phyloP scores from a whole-genome alignment of 2,113 vertebrate genomes.

The Seriola quinqueradiata region DNA sequence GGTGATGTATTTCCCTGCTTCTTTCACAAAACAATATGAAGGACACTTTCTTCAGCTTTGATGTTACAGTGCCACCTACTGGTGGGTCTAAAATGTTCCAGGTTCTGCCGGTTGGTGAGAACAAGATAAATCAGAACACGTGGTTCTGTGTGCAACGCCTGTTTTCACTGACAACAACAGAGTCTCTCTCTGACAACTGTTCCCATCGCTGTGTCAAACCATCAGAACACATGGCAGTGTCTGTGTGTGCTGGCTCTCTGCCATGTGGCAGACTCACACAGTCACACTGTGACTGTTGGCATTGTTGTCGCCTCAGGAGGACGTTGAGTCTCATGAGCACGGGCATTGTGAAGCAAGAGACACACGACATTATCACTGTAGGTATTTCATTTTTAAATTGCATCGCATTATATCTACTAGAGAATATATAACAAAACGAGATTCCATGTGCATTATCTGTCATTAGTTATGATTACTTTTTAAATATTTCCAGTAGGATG shows the following conservation, averaged over 20 bases:
- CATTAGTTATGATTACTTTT: background rate
- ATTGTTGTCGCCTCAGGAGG: conserved; percentile 43
- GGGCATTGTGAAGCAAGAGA: conserved; percentile 31
- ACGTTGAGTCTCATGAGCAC: conserved; percentile 32
- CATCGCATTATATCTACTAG: background rate
- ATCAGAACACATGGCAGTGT: conserved; percentile 33
- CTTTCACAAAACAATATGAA: background rate
- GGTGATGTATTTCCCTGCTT: conserved; percentile 32
- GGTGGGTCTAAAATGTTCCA: conserved; percentile 4
- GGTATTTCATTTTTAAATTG: conserved; percentile 16
- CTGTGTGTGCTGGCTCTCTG: conserved; percentile 48
- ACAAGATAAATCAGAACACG: conserved; percentile 29
- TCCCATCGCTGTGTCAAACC: conserved; percentile 57
- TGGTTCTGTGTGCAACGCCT: conserved; percentile 36
- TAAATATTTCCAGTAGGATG: background rate
- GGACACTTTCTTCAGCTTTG: conserved; percentile 35
- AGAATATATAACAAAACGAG: background rate
- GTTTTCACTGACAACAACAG: conserved; percentile 48
- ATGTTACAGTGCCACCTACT: conserved; percentile 80
- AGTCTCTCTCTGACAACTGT: conserved; percentile 41
- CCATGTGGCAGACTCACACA: conserved; percentile 41
- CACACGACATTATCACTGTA: conserved; percentile 10
- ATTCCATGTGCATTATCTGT: background rate
- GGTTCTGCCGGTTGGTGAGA: background rate
- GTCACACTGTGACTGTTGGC: conserved; percentile 36